Conservation (phyloP, 1,140 invertebrate species). For the Lysiphlebus fabarum region DNA sequence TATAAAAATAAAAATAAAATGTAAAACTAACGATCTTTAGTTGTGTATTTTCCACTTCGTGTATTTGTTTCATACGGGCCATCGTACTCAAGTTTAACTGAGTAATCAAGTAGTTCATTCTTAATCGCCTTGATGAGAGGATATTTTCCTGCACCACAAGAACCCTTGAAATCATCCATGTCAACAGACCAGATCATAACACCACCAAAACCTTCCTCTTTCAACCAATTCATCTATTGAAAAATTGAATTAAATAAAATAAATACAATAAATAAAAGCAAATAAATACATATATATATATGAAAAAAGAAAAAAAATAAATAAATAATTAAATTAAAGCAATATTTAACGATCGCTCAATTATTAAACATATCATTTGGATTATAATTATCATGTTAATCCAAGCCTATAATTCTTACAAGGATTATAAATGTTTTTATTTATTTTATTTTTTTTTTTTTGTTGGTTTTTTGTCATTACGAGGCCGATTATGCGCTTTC, state of each 20-base stretch:
- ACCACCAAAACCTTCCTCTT: constrained; percentile 89
- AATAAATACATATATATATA: neutral
- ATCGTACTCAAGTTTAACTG: constrained; percentile 80
- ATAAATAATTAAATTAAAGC: neutral
- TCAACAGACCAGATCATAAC: constrained; percentile 97
- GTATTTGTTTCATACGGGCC: constrained; percentile 77
- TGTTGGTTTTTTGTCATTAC: too few species aligned
- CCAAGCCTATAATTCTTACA: constrained; percentile 14
- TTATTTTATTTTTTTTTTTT: too few species aligned
- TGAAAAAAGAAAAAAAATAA: neutral
- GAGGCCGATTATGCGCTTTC: too few species aligned
- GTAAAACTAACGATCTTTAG: constrained; percentile 77
- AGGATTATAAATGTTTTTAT: constrained; percentile 5
- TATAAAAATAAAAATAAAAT: constrained; percentile 15
- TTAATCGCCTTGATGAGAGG: constrained; percentile 85
- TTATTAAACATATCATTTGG: constrained; percentile 15
- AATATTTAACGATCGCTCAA: constrained; percentile 14
- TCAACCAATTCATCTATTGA: constrained; percentile 85
- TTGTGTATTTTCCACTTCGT: constrained; percentile 73
- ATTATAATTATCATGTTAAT: constrained; percentile 13
- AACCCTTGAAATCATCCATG: constrained; percentile 91
- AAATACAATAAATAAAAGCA: neutral
- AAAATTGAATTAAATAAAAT: neutral
- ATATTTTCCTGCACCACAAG: constrained; percentile 86
- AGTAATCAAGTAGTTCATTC: constrained; percentile 79